Percentiles rank a stretch among this genome's conserved stretches.
Evolutionary conservation across 2,888 invertebrate genomes (phyloP).

Genomic region (Brachyptera risi): DNA sequence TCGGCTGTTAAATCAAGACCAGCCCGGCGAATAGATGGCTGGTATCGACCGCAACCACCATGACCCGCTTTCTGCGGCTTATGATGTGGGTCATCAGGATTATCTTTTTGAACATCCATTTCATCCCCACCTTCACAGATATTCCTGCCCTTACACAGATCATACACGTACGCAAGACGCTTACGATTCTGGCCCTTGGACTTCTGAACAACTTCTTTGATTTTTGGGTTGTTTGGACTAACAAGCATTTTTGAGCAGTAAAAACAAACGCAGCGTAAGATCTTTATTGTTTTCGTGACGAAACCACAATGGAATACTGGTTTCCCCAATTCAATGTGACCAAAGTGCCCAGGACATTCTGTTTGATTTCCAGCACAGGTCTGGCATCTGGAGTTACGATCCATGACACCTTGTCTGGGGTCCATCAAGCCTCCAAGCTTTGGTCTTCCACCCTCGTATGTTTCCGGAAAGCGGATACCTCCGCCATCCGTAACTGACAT

Average conservation of each 20-base stretch:
- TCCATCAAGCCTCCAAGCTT: conserved; percentile 99
- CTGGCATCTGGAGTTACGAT: conserved; percentile 87
- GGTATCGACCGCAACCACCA: conserved; percentile 97
- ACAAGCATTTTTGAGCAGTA: conserved; percentile 97
- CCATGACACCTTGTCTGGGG: conserved; percentile 96
- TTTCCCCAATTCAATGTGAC: conserved; percentile 96
- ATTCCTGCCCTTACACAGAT: conserved; percentile 95
- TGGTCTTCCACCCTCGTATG: conserved; percentile 97
- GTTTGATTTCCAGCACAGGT: conserved; percentile 97
- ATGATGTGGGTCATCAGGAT: conserved; percentile 38
- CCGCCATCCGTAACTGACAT: conserved; percentile 98
- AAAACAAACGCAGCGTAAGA: conserved; percentile 97
- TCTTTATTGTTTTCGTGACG: conserved; percentile 93
- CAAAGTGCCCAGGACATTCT: conserved; percentile 99
- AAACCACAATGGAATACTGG: conserved; percentile 99
- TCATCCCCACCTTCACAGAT: conserved; percentile 99
- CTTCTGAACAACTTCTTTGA: conserved; percentile 91
- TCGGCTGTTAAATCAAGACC: conserved; percentile 94
- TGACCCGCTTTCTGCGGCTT: conserved; percentile 63
- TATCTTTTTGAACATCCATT: conserved; percentile 83
- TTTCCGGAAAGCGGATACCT: conserved; percentile 94
- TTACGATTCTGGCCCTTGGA: conserved; percentile 95
- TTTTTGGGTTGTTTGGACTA: conserved; percentile 86
- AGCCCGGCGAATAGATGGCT: conserved; percentile 84
- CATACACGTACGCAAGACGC: conserved; percentile 92